phyloP scores from a whole-genome alignment of 64 coral and sea anemone species.

The Anthopleura sola region DNA sequence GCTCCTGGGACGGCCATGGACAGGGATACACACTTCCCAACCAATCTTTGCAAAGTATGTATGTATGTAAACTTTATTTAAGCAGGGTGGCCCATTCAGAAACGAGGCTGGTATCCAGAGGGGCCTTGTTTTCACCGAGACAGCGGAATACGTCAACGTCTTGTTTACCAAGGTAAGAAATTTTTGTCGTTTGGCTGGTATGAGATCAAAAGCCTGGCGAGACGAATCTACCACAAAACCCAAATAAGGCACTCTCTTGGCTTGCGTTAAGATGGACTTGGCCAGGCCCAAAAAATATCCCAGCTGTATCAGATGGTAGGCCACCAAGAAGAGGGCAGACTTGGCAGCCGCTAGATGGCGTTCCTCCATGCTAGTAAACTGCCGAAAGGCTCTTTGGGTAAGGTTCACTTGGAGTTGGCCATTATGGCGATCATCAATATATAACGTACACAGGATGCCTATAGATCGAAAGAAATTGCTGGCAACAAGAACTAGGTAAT shows the following conservation, averaged over 20 bases:
- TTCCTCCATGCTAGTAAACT: constrained; percentile 11
- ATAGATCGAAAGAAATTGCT: constrained; percentile 23
- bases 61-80: no score
- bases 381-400: constrained; percentile 16
- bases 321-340: constrained; percentile 47
- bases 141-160: neutral
- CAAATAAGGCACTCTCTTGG: constrained; percentile 37
- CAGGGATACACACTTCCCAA: constrained; percentile 59
- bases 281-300: constrained; percentile 51
- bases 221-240: constrained; percentile 40
- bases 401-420: constrained; percentile 47
- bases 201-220: constrained; percentile 32
- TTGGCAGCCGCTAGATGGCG: constrained; percentile 42
- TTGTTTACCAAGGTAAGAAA: constrained; percentile 15
- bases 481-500: constrained; percentile 18
- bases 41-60: constrained; percentile 40
- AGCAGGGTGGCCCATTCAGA: no score
- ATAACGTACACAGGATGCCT: constrained; percentile 36
- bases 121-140: constrained; percentile 56
- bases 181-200: constrained; percentile 26
- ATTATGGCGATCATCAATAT: constrained; percentile 54
- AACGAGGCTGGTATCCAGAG: no score
- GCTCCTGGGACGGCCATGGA: constrained; percentile 44
- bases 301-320: constrained; percentile 35
- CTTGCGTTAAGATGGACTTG: constrained; percentile 45